Evolutionary conservation across 2,888 invertebrate species (phyloP).

Genomic region (Blera fallax): DNA sequence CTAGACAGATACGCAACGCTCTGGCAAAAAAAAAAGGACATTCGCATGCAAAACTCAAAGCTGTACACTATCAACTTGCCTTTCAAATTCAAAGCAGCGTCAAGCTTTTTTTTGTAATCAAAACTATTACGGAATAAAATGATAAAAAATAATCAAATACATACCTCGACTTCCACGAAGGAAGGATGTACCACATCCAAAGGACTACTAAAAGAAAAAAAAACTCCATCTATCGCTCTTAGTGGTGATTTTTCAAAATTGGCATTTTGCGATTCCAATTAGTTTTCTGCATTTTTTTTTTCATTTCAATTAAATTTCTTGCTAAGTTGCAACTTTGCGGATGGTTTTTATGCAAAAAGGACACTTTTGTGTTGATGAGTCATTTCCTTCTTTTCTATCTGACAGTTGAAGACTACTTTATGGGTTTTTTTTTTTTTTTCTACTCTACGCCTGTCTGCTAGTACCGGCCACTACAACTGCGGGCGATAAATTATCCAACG

Average conservation of each 20-base stretch:
- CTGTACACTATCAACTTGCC: slow-evolving; percentile 4
- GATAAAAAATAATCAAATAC: slow-evolving; percentile 19
- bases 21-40: slow-evolving; percentile 47
- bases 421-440: background rate
- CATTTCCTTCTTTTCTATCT: slow-evolving; percentile 9
- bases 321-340: slow-evolving; percentile 26
- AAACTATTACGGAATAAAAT: background rate
- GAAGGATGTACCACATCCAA: background rate
- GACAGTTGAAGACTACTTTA: slow-evolving; percentile 53
- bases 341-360: background rate
- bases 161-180: slow-evolving; percentile 26
- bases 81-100: slow-evolving; percentile 10
- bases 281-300: background rate
- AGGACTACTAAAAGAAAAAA: slow-evolving; percentile 10
- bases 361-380: slow-evolving; percentile 14
- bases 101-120: background rate
- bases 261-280: slow-evolving; percentile 27
- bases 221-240: background rate
- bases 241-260: slow-evolving; percentile 21
- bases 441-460: background rate
- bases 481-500: background rate
- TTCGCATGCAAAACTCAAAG: slow-evolving; percentile 51
- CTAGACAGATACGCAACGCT: slow-evolving; percentile 51
- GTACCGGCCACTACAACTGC: background rate
- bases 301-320: slow-evolving; percentile 32